Evolutionary conservation across 92 coral and sea anemone species (phyloP), one percentile per base, ranked within the genome.

Genomic region (Umimayanthus kanabou): DNA sequence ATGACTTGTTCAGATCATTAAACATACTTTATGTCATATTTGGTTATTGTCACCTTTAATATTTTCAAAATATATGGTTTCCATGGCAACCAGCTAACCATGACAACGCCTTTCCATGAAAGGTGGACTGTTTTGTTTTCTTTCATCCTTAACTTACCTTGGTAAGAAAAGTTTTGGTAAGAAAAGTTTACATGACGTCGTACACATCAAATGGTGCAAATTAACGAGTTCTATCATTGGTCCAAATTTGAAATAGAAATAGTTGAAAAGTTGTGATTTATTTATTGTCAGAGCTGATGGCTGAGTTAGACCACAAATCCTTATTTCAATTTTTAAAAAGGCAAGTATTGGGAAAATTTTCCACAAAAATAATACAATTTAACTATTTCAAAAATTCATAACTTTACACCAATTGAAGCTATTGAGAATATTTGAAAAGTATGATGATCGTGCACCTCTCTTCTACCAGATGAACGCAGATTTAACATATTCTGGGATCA

Each of bases 301-400:
- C 50, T 29, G 29, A 80, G 26, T 30, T 80, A 72, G 84, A 80
- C 84, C 84, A 80, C 84, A 80, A 69, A 57, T 80, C 53, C 53
- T 80, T 69, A 57, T 30, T 57, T 57, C 23, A 80, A 58, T 80
- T 50, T 79, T n/a, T n/a, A n/a, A n/a, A 79, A 57, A 29, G 23
- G 45, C 40, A 57, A 80, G 84, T 80, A 80, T 80, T 57, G 84
- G 84, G 84, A 80, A 50, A 57, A 80, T 80, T 80, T 80, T 69
- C 84, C 71, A 80, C 84, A 57, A 57, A 79, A 80, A 58, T 29
- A 80, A 50, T 58, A n/a, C 84, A 80, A 50, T 80, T 80, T 80
- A 50, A 14, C 15, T 57, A 14, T 29, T 80, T 80, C 84, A 57
- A 80, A 80, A 80, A 80, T 58, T 80, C 73, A 80, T 80, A 80